Conservation (phyloP, 2,888 invertebrate species). For the Eudemis profundana region DNA sequence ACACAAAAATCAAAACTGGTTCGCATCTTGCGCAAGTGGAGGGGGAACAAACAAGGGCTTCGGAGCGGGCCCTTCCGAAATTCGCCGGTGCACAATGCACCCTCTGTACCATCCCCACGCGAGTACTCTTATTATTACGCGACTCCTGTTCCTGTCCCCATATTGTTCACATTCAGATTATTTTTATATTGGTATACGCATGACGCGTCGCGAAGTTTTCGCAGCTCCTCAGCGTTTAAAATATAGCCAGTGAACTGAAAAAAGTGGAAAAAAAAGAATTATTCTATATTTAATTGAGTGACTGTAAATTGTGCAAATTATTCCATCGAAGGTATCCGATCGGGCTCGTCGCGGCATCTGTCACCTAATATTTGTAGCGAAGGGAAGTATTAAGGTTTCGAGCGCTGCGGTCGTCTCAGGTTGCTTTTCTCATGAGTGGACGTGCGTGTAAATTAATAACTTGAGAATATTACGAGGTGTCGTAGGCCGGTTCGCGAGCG, state of each 20-base stretch:
- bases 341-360: slow-evolving; percentile 73
- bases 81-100: slow-evolving; percentile 85
- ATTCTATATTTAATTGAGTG: slow-evolving; percentile 23
- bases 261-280: slow-evolving; percentile 36
- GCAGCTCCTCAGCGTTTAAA: slow-evolving; percentile 59
- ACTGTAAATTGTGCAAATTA: slow-evolving; percentile 62
- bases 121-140: slow-evolving; percentile 83
- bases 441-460: slow-evolving; percentile 84
- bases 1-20: slow-evolving; percentile 83
- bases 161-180: slow-evolving; percentile 81
- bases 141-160: slow-evolving; percentile 82
- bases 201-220: slow-evolving; percentile 72
- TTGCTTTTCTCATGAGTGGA: slow-evolving; percentile 86
- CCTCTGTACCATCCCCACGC: slow-evolving; percentile 84
- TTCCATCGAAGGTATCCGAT: slow-evolving; percentile 68
- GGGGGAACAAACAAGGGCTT: slow-evolving; percentile 81
- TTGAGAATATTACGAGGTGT: slow-evolving; percentile 80
- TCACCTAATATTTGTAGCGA: slow-evolving; percentile 83
- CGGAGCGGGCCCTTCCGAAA: slow-evolving; percentile 81
- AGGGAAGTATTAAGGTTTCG: slow-evolving; percentile 86
- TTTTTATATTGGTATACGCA: slow-evolving; percentile 78
- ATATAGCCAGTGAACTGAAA: slow-evolving; percentile 39
- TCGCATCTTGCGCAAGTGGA: slow-evolving; percentile 84
- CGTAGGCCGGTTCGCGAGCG: slow-evolving; percentile 53
- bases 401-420: slow-evolving; percentile 84